Evolutionary conservation across 2,113 vertebrate genomes (phyloP).

Genomic region (Oncorhynchus gorbuscha): DNA sequence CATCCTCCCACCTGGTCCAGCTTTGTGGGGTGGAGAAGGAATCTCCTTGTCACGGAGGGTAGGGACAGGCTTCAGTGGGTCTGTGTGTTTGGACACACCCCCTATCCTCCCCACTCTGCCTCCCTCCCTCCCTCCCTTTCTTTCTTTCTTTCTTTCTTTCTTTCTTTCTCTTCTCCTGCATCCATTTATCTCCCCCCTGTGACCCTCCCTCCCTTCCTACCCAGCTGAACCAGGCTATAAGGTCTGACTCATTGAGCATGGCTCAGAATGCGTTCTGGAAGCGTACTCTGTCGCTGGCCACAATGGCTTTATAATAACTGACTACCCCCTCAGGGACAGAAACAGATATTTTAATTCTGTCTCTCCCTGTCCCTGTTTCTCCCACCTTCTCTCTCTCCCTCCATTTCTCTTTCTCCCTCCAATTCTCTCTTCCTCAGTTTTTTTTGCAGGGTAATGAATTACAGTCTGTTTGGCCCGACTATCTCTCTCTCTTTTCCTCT

Average conservation of each 20-base stretch:
- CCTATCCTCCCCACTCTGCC: not conserved
- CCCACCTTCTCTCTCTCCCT: conserved; percentile 46
- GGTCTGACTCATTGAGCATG: conserved; percentile 68
- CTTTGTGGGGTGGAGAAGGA: conserved; percentile 48
- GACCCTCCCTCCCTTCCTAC: conserved; percentile 13
- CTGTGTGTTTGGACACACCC: conserved; percentile 8
- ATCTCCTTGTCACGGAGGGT: conserved; percentile 19
- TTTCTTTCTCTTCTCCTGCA: not conserved
- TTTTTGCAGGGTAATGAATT: conserved; percentile 1
- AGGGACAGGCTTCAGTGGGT: not conserved
- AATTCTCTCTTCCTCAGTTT: conserved; percentile 35
- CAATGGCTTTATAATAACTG: conserved; percentile 74
- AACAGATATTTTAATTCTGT: conserved; percentile 70
- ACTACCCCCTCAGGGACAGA: conserved; percentile 60
- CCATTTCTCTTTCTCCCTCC: conserved; percentile 23
- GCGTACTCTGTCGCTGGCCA: conserved; percentile 55
- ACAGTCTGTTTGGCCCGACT: too few species aligned
- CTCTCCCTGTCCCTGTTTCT: conserved; percentile 40
- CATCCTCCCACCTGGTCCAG: conserved; percentile 61
- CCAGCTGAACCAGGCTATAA: conserved; percentile 59
- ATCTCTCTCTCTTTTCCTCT: not conserved
- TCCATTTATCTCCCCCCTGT: conserved; percentile 22
- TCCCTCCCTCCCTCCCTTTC: too few species aligned
- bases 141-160: too few species aligned
- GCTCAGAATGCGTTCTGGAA: conserved; percentile 66